Percentiles rank a stretch among this genome's conserved stretches.
phyloP scores from a whole-genome alignment of 2,113 vertebrate species.

The Entelurus aequoreus region DNA sequence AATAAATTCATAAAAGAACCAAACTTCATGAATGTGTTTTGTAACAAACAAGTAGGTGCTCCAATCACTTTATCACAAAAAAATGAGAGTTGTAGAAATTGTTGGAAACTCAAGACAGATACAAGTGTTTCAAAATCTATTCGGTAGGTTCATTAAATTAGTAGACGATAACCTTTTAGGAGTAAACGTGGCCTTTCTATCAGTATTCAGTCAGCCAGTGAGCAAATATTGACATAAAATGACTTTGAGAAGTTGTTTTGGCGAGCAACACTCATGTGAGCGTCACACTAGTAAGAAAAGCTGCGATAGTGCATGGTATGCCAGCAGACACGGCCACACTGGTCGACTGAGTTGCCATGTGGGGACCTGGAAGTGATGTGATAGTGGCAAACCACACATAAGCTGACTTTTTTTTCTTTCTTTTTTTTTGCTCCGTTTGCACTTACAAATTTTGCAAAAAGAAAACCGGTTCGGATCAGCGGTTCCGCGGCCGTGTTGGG shows the following conservation, averaged over 20 bases:
- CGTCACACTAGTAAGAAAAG: background rate
- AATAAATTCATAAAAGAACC: too few relatives aligned
- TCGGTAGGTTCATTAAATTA: too few relatives aligned
- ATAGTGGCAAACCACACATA: conserved; percentile 61
- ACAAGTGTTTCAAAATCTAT: too few relatives aligned
- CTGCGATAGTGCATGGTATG: background rate
- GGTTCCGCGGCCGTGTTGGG: conserved; percentile 53
- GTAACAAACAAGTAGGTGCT: too few relatives aligned
- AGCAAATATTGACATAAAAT: background rate
- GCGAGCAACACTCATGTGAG: background rate
- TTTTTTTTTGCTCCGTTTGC: conserved; percentile 43
- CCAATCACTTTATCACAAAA: too few relatives aligned
- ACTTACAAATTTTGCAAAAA: conserved; percentile 36
- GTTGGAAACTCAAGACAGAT: too few relatives aligned
- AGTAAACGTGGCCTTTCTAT: background rate
- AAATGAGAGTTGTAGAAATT: too few relatives aligned
- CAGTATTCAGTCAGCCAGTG: background rate
- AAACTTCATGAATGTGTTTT: too few relatives aligned
- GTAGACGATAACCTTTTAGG: too few relatives aligned
- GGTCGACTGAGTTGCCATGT: conserved; percentile 40
- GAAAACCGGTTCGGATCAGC: conserved; percentile 45
- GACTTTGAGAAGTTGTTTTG: background rate
- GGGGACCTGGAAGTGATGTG: conserved; percentile 53
- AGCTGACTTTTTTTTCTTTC: conserved; percentile 31
- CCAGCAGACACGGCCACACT: conserved; percentile 31